Conservation (phyloP, 1,140 invertebrate genomes). For the Neodiprion virginianus region DNA sequence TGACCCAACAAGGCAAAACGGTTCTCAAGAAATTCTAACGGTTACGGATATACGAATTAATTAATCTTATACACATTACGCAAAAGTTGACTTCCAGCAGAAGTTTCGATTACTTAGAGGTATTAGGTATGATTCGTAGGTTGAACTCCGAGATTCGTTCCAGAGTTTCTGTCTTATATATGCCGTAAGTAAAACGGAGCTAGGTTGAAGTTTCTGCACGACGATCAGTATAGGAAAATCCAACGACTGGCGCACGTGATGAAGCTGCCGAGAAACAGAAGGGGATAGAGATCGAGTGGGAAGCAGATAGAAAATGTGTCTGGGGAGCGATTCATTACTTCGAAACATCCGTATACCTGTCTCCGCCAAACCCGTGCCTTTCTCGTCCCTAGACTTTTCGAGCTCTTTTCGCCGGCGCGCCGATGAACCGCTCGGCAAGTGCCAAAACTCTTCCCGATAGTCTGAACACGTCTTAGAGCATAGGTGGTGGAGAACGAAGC, state of each 20-base stretch:
- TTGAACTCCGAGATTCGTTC: neutral
- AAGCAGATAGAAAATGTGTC: conserved; percentile 3
- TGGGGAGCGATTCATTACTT: conserved; percentile 5
- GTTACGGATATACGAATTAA: too few relatives aligned
- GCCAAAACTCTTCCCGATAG: neutral
- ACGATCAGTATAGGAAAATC: neutral
- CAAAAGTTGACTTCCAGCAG: neutral
- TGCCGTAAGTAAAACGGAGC: neutral
- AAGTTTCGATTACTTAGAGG: neutral
- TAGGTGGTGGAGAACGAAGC: too few relatives aligned
- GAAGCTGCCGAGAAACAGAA: neutral
- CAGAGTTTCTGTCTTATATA: neutral
- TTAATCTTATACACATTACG: neutral
- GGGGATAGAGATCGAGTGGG: conserved; percentile 4
- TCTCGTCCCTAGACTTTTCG: neutral
- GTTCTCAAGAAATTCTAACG: neutral
- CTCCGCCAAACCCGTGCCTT: neutral
- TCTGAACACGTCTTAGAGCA: neutral
- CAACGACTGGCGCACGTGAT: neutral
- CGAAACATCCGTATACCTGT: conserved; percentile 7
- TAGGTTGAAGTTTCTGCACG: neutral
- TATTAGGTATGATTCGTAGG: neutral
- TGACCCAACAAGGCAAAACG: neutral
- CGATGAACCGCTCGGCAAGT: neutral
- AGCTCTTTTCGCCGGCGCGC: neutral